Conservation (phyloP, 2,113 vertebrate species). For the Setophaga petechia region DNA sequence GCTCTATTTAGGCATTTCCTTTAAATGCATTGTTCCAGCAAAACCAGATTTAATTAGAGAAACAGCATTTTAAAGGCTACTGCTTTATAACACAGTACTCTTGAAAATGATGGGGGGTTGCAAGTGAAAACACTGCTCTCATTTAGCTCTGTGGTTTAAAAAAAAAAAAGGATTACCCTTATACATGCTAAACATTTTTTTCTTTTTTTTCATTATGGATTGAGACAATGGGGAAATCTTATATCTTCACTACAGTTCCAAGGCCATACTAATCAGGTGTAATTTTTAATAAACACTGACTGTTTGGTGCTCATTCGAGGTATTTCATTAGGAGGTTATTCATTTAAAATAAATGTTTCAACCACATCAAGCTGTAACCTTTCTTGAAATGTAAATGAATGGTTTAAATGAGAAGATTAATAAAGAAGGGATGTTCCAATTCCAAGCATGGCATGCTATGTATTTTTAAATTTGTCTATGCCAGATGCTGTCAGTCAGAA, state of each 20-base stretch:
- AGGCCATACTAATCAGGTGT: conserved; percentile 77
- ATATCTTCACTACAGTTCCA: conserved; percentile 63
- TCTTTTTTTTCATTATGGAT: conserved; percentile 4
- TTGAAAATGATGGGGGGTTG: conserved; percentile 53
- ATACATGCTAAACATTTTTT: conserved; percentile 2
- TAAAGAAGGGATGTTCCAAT: conserved; percentile 83
- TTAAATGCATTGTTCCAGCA: conserved; percentile 38
- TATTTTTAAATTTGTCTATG: conserved; percentile 89
- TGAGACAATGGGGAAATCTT: conserved; percentile 74
- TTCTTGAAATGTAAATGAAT: conserved; percentile 84
- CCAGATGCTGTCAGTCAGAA: conserved; percentile 97
- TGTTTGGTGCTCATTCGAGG: conserved; percentile 76
- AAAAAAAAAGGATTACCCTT: neutral
- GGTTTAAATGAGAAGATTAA: conserved; percentile 83
- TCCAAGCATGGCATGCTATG: conserved; percentile 83
- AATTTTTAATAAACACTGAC: conserved; percentile 78
- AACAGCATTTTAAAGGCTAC: conserved; percentile 63
- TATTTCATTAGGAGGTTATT: conserved; percentile 82
- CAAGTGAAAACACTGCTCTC: conserved; percentile 59
- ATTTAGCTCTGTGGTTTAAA: conserved; percentile 55
- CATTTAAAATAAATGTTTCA: conserved; percentile 80
- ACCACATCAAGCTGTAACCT: conserved; percentile 78
- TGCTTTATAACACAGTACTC: conserved; percentile 51
- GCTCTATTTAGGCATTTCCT: neutral
- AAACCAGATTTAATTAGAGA: conserved; percentile 69